These are phyloP conservation scores for Coelogynopora nodosa DNA, from an alignment of 2,888 invertebrate genomes.

Conservation along the genomic window DNA sequence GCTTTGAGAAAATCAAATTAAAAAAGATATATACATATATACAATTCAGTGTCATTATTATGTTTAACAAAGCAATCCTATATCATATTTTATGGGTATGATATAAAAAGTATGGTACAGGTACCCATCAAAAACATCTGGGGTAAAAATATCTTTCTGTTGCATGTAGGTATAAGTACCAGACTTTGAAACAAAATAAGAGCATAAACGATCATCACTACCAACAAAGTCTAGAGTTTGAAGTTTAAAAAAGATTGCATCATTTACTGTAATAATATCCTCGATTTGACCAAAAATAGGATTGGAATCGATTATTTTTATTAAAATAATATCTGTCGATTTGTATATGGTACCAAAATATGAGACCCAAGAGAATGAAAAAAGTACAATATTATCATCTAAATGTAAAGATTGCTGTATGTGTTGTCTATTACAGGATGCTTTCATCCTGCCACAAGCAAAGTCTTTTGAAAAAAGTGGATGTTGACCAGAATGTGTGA, in stretches of 20 bases:
- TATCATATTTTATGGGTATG: not conserved
- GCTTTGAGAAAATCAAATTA: not conserved
- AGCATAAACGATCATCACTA: not conserved
- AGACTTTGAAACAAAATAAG: not conserved
- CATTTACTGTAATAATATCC: not conserved
- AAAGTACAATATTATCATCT: not conserved
- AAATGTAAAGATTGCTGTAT: not conserved
- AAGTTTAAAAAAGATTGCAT: not conserved
- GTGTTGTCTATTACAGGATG: not conserved
- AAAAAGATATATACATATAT: not conserved
- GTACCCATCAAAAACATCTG: not conserved
- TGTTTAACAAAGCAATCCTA: not conserved
- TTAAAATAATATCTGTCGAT: not conserved
- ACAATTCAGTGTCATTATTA: not conserved
- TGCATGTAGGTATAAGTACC: not conserved
- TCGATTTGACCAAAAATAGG: slow-evolving; percentile 3
- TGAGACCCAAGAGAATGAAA: not conserved
- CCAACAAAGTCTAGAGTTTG: not conserved
- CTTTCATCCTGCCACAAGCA: not conserved
- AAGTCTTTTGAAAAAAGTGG: not conserved
- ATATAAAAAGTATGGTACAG: not conserved
- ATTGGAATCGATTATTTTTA: not conserved
- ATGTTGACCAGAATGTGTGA: not conserved
- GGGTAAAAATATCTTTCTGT: not conserved
- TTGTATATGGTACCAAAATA: slow-evolving; percentile 11